These are phyloP conservation scores for Actinostola sp. DNA, from an alignment of 92 coral and sea anemone species.

Conservation along the genomic window DNA sequence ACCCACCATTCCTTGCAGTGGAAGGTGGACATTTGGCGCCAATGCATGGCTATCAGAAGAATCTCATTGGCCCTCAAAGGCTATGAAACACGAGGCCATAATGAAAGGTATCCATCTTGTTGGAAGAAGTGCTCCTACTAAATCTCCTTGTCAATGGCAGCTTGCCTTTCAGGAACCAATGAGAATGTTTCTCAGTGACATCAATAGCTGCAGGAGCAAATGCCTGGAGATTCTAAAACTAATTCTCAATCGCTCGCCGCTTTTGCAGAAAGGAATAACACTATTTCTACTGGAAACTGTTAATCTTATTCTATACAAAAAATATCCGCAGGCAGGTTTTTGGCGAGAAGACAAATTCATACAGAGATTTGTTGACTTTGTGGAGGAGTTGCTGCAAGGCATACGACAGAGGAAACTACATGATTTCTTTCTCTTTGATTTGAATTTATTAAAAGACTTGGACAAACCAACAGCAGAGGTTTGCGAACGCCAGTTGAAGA, in stretches of 20 bases:
- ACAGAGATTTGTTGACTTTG: constrained; percentile 66
- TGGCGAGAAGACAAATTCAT: constrained; percentile 70
- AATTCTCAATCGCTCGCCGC: constrained; percentile 32
- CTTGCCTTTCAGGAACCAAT: constrained; percentile 57
- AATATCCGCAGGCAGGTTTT: constrained; percentile 55
- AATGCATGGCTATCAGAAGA: constrained; percentile 70
- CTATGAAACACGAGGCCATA: constrained; percentile 45
- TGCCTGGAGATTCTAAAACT: constrained; percentile 62
- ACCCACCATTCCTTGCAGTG: constrained; percentile 71
- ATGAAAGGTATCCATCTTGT: constrained; percentile 58
- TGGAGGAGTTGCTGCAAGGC: constrained; percentile 44
- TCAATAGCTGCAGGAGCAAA: constrained; percentile 58
- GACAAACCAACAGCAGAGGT: constrained; percentile 37
- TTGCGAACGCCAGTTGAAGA: constrained; percentile 38
- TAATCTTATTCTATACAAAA: constrained; percentile 46
- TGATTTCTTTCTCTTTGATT: constrained; percentile 58
- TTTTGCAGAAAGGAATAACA: constrained; percentile 34
- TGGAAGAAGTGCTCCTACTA: constrained; percentile 57
- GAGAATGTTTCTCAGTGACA: constrained; percentile 40
- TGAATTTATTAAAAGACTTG: constrained; percentile 68
- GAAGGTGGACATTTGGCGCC: constrained; percentile 76
- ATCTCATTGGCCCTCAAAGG: constrained; percentile 67
- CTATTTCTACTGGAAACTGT: constrained; percentile 54
- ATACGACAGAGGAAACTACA: constrained; percentile 26
- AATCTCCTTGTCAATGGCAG: constrained; percentile 80